A percentile compares a stretch with the other conserved stretches of the same genome.
Conservation (phyloP, 2,888 invertebrate species). For the Drosophila birchii region DNA sequence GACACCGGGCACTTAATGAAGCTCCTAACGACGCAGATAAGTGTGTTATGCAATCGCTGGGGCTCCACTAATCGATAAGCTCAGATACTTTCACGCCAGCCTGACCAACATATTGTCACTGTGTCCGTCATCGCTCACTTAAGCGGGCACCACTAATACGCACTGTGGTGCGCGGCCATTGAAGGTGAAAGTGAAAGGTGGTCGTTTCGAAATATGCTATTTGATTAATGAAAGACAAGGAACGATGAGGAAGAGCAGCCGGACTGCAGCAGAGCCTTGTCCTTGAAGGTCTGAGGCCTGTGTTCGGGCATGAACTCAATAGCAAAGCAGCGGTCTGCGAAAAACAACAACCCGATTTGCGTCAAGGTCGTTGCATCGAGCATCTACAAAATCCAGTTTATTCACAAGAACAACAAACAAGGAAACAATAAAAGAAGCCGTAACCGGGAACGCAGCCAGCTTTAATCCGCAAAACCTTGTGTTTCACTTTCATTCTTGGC, state of each 20-base stretch:
- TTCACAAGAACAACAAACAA: conserved; percentile 13
- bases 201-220: conserved; percentile 42
- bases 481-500: conserved; percentile 22
- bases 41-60: conserved; percentile 53
- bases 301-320: conserved; percentile 7
- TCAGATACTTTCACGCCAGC: conserved; percentile 19
- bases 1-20: conserved; percentile 51
- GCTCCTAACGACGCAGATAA: conserved; percentile 45
- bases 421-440: conserved; percentile 39
- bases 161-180: conserved; percentile 25
- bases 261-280: conserved; percentile 15
- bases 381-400: conserved; percentile 68
- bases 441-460: background rate
- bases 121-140: conserved; percentile 32
- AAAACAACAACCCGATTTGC: conserved; percentile 28
- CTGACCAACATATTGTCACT: conserved; percentile 36
- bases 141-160: conserved; percentile 33
- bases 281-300: conserved; percentile 52
- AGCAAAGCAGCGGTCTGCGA: conserved; percentile 19
- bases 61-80: conserved; percentile 40
- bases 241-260: conserved; percentile 19
- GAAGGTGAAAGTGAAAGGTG: conserved; percentile 73
- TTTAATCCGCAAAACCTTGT: conserved; percentile 6
- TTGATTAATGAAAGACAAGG: conserved; percentile 45
- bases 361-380: conserved; percentile 53